Percentiles rank a stretch among this genome's conserved stretches.
These are phyloP conservation scores for Germaria angustata DNA, from an alignment of 2,888 invertebrate species.

Conservation along the genomic window DNA sequence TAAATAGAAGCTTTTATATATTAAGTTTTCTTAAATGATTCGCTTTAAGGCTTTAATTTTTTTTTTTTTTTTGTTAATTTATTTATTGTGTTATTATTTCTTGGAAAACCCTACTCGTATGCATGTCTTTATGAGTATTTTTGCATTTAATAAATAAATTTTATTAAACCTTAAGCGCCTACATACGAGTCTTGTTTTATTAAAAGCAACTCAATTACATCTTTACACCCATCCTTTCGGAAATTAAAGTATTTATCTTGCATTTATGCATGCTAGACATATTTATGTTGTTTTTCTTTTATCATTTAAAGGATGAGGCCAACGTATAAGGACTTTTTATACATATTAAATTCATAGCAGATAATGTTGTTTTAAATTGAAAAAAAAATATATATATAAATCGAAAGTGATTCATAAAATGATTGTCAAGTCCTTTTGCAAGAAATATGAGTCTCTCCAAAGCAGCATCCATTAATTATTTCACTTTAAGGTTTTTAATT, in stretches of 20 bases:
- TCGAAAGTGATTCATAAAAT: not conserved
- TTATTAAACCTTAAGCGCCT: constrained; percentile 57
- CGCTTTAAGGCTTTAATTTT: not conserved
- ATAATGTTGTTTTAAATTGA: too few relatives aligned
- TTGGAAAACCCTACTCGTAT: constrained; percentile 33
- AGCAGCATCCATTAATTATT: too few relatives aligned
- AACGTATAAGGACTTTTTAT: not conserved
- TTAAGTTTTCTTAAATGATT: not conserved
- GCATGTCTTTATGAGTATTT: constrained; percentile 24
- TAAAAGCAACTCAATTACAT: constrained; percentile 62
- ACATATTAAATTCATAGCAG: not conserved
- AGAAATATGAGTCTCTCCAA: too few relatives aligned
- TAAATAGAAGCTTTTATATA: too few relatives aligned
- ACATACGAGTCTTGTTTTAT: constrained; percentile 55
- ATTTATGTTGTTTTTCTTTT: not conserved
- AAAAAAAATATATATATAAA: not conserved
- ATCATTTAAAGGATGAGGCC: constrained; percentile 4
- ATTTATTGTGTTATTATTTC: not conserved
- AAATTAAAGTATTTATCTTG: not conserved
- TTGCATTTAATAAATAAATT: constrained; percentile 55
- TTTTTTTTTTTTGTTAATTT: too few relatives aligned
- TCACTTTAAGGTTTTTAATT: too few relatives aligned
- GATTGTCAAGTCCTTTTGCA: not conserved
- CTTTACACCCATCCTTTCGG: constrained; percentile 46
- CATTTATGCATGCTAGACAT: not conserved